Conservation (phyloP, 2,797 vertebrate species). For the Spheniscus humboldti region DNA sequence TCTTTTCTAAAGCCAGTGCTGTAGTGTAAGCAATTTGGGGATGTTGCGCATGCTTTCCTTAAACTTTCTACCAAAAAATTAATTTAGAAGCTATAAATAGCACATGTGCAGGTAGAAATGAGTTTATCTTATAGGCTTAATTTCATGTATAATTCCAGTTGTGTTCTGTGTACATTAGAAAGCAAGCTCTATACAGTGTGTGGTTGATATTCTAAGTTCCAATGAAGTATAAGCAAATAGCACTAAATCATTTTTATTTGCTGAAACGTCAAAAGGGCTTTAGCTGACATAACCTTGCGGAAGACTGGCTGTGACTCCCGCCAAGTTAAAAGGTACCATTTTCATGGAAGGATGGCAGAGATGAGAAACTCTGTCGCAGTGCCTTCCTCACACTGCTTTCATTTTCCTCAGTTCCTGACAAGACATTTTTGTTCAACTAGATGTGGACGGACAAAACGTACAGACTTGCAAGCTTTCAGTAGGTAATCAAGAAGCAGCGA, state of each 20-base stretch:
- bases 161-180: not conserved
- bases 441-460: rapidly evolving
- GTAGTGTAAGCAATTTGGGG: not conserved
- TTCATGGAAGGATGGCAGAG: not conserved
- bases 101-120: not conserved
- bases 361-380: not conserved
- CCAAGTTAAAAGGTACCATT: not conserved
- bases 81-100: not conserved
- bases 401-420: not conserved
- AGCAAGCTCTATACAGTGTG: not conserved
- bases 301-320: not conserved
- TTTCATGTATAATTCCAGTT: not conserved
- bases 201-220: not conserved
- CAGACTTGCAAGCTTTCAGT: not conserved
- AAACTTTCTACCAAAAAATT: not conserved
- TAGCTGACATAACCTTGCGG: not conserved
- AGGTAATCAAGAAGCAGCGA: not conserved
- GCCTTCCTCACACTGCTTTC: not conserved
- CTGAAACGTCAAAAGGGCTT: not conserved
- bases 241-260: not conserved
- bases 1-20: not conserved
- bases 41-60: not conserved
- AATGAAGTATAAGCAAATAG: not conserved
- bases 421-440: not conserved
- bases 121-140: not conserved